A percentile compares a stretch with the other conserved stretches of the same genome.
phyloP scores from a whole-genome alignment of 2,113 vertebrate genomes.

The Cyanocitta stelleri region DNA sequence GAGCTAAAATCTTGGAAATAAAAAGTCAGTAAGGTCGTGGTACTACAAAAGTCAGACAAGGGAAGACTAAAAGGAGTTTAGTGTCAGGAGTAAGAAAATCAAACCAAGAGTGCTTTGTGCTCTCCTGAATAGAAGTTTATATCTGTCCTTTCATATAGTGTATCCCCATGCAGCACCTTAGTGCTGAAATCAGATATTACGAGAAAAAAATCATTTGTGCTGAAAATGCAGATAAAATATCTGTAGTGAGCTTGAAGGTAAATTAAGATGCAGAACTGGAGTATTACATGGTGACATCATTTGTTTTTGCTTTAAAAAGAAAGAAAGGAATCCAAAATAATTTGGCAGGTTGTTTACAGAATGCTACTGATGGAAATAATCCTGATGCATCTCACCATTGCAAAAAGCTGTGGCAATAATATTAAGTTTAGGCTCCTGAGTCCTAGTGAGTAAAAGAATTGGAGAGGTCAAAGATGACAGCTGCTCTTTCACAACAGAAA shows the following conservation, averaged over 20 bases:
- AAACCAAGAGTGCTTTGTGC: neutral
- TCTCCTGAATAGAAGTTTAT: neutral
- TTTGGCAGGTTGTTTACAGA: neutral
- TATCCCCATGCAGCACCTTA: neutral
- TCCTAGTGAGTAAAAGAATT: neutral
- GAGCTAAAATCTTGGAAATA: neutral
- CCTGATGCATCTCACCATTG: neutral
- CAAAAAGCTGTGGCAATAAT: neutral
- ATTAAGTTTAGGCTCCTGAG: neutral
- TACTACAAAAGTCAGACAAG: neutral
- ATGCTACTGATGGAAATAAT: neutral
- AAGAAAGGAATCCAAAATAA: neutral
- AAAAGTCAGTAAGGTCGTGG: neutral
- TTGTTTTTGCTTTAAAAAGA: neutral
- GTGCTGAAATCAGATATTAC: neutral
- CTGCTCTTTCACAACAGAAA: neutral
- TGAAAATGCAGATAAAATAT: neutral
- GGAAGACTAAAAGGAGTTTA: neutral
- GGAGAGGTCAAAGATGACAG: neutral
- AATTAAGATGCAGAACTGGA: neutral
- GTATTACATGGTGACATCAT: neutral
- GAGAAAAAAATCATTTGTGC: neutral
- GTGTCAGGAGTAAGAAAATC: neutral
- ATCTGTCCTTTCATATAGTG: neutral
- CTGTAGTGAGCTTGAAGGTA: neutral